Conservation (phyloP, 1,140 invertebrate species). For the Copidosoma floridanum region DNA sequence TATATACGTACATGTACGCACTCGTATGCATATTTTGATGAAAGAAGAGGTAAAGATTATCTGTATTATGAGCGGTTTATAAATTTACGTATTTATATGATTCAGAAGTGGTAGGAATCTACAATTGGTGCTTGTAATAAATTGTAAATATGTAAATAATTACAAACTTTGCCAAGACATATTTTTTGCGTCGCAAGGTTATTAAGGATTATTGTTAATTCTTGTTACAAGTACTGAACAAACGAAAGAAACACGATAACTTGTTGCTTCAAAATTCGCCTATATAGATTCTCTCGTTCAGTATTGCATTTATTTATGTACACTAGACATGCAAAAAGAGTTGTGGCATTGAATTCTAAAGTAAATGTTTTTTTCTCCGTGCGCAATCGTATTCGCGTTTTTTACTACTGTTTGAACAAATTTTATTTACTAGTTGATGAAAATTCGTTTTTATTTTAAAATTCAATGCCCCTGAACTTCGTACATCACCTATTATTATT, state of each 20-base stretch:
- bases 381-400: too few species aligned
- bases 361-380: constrained; percentile 2
- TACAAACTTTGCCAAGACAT: constrained; percentile 17
- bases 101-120: constrained; percentile 10
- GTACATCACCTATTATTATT: too few species aligned
- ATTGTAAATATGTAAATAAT: constrained; percentile 31
- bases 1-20: too few species aligned
- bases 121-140: constrained; percentile 17
- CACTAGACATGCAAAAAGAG: too few species aligned
- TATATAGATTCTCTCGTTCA: constrained; percentile 19
- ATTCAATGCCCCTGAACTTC: constrained; percentile 13
- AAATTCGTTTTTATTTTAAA: constrained; percentile 1
- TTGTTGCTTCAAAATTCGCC: constrained; percentile 11
- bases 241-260: neutral
- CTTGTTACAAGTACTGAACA: constrained; percentile 15
- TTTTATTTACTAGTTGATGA: neutral
- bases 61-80: too few species aligned
- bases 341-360: constrained; percentile 10
- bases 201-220: constrained; percentile 16
- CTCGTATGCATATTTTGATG: too few species aligned
- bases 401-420: too few species aligned
- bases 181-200: constrained; percentile 10
- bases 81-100: too few species aligned
- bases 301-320: constrained; percentile 28
- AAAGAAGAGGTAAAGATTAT: too few species aligned